A percentile compares a stretch with the other conserved stretches of the same genome.
phyloP scores from a whole-genome alignment of 2,888 invertebrate genomes.

The Zygothrica quintamaculata region DNA sequence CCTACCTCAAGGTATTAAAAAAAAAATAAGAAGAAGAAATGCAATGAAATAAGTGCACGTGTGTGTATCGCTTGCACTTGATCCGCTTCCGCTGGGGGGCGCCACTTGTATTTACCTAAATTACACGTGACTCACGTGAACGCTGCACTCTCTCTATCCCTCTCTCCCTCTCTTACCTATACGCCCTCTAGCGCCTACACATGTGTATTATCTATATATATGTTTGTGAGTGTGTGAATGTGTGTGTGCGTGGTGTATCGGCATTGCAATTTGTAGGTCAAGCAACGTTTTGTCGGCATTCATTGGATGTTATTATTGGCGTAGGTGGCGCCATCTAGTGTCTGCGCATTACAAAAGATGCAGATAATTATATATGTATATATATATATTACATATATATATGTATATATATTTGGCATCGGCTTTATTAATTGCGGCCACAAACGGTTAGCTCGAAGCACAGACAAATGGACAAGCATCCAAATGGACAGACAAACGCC shows the following conservation, averaged over 20 bases:
- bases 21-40: no score
- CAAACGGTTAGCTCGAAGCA: slow-evolving; percentile 16
- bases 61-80: slow-evolving; percentile 58
- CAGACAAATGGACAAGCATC: slow-evolving; percentile 30
- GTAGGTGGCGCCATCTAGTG: slow-evolving; percentile 39
- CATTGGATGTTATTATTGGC: slow-evolving; percentile 27
- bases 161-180: not conserved
- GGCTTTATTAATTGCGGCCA: slow-evolving; percentile 58
- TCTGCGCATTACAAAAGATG: slow-evolving; percentile 41
- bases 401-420: slow-evolving; percentile 23
- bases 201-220: no score
- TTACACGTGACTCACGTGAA: slow-evolving; percentile 50
- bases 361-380: slow-evolving; percentile 39
- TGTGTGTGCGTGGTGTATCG: slow-evolving; percentile 8
- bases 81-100: slow-evolving; percentile 61
- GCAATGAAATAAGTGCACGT: slow-evolving; percentile 8
- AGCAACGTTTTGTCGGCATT: slow-evolving; percentile 53
- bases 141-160: slow-evolving; percentile 1
- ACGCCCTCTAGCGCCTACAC: not conserved
- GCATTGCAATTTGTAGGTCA: slow-evolving; percentile 59
- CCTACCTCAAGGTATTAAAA: no score
- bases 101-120: slow-evolving; percentile 36
- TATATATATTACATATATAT: no score
- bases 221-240: not conserved
- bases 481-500: slow-evolving; percentile 44